Percentiles rank a stretch among this genome's conserved stretches.
phyloP scores from a whole-genome alignment of 2,888 invertebrate species.

The Eledona agricola region DNA sequence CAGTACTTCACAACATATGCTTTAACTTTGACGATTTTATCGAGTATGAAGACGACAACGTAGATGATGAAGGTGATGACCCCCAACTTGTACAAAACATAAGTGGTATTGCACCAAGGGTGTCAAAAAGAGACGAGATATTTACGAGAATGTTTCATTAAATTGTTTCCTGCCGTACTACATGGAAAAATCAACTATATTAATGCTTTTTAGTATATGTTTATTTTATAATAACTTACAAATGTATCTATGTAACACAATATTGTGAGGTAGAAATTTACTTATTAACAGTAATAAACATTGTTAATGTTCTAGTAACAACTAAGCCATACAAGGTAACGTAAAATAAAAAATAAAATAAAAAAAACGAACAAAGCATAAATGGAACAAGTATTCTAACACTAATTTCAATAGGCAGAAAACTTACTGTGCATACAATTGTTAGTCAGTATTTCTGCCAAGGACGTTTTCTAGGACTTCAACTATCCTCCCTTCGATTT shows the following conservation, averaged over 20 bases:
- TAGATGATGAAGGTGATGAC: conserved; percentile 9
- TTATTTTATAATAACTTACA: not conserved
- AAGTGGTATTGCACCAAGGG: conserved; percentile 8
- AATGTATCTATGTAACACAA: not conserved
- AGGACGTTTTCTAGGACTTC: too few relatives aligned
- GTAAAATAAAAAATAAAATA: too few relatives aligned
- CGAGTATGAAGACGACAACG: conserved; percentile 7
- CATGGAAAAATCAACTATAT: too few relatives aligned
- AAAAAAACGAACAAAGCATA: too few relatives aligned
- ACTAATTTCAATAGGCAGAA: too few relatives aligned
- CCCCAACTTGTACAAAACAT: conserved; percentile 5
- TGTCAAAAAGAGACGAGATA: conserved; percentile 11
- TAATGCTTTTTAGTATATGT: not conserved
- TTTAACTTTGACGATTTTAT: conserved; percentile 17
- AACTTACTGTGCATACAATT: too few relatives aligned
- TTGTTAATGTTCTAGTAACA: too few relatives aligned
- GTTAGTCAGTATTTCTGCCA: too few relatives aligned
- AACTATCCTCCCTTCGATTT: too few relatives aligned
- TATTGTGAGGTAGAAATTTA: conserved; percentile 3
- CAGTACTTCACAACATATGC: conserved; percentile 22
- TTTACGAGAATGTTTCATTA: conserved; percentile 13
- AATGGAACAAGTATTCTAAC: too few relatives aligned
- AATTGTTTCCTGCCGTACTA: not conserved
- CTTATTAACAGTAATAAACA: too few relatives aligned
- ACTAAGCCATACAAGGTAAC: too few relatives aligned